A percentile compares a stretch with the other conserved stretches of the same genome.
Conservation (phyloP, 2,888 invertebrate species). For the Andrena marginata region DNA sequence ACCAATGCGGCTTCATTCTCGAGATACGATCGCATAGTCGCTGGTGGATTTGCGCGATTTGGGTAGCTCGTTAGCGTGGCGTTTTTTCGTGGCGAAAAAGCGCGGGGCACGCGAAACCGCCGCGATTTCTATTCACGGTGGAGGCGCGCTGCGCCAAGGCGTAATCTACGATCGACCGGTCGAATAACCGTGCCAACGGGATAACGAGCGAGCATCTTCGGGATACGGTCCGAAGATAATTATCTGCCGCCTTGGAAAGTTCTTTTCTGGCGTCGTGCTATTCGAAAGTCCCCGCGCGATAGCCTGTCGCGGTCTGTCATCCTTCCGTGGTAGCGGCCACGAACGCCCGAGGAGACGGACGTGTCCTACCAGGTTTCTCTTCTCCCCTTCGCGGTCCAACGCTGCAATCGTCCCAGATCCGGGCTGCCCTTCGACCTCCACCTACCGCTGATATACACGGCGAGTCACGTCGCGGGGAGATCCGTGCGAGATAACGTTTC, state of each 20-base stretch:
- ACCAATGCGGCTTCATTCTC: neutral
- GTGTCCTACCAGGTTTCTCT: conserved; percentile 41
- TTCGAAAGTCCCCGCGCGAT: conserved; percentile 29
- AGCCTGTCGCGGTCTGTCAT: conserved; percentile 1
- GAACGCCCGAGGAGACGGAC: neutral
- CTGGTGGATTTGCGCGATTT: conserved; percentile 4
- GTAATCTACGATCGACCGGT: conserved; percentile 49
- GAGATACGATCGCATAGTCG: conserved; percentile 30
- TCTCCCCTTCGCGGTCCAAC: neutral
- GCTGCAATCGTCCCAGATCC: conserved; percentile 68
- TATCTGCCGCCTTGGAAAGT: conserved; percentile 35
- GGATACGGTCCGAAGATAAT: conserved; percentile 33
- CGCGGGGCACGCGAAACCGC: conserved; percentile 28
- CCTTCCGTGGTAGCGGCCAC: neutral
- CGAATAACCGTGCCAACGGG: conserved; percentile 42
- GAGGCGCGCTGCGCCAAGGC: neutral
- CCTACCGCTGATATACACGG: conserved; percentile 53
- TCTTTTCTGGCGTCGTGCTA: conserved; percentile 17
- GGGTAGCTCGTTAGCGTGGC: conserved; percentile 41
- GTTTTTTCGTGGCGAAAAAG: conserved; percentile 23
- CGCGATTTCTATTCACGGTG: conserved; percentile 45
- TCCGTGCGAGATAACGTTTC: conserved; percentile 38
- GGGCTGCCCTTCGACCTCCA: conserved; percentile 65
- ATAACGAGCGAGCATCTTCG: conserved; percentile 49
- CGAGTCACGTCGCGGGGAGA: conserved; percentile 59